phyloP scores from a whole-genome alignment of 2,113 vertebrate genomes.

The Dendropsophus ebraccatus region DNA sequence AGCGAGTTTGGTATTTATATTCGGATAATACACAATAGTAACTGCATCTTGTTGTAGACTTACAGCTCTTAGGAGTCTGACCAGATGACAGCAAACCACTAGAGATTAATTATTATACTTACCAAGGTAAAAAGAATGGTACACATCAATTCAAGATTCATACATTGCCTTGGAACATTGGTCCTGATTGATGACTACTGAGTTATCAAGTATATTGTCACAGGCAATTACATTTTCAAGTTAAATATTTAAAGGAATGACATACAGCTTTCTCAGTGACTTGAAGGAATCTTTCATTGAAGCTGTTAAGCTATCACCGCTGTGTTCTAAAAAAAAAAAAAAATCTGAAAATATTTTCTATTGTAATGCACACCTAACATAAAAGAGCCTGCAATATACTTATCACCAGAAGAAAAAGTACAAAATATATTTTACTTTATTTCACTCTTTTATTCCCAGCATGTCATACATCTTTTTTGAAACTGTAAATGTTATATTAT shows the following conservation, averaged over 20 bases:
- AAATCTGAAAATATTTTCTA: not conserved
- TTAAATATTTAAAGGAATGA: slow-evolving; percentile 54
- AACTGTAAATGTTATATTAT: not conserved
- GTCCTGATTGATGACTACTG: slow-evolving; percentile 52
- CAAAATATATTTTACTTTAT: slow-evolving; percentile 4
- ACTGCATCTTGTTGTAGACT: slow-evolving; percentile 22
- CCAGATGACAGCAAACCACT: slow-evolving; percentile 47
- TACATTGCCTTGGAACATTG: slow-evolving; percentile 48
- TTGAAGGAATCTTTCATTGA: slow-evolving; percentile 8
- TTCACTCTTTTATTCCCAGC: not conserved
- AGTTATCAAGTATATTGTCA: slow-evolving; percentile 58
- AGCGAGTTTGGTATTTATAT: not conserved
- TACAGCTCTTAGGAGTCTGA: slow-evolving; percentile 24
- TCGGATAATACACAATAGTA: not conserved
- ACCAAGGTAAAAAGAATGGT: slow-evolving; percentile 50
- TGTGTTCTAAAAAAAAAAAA: not conserved
- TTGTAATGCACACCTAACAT: not conserved
- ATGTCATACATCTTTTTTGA: not conserved
- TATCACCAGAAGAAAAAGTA: not conserved
- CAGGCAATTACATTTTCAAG: slow-evolving; percentile 51
- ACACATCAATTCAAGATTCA: slow-evolving; percentile 50
- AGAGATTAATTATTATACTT: slow-evolving; percentile 57
- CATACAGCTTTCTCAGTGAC: slow-evolving; percentile 4
- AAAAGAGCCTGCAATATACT: not conserved
- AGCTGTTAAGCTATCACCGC: not conserved